Evolutionary conservation across 35 echinoderm and acorn worm genomes (phyloP), one percentile per base, ranked within the genome.

Genomic region (Heliocidaris tuberculata): DNA sequence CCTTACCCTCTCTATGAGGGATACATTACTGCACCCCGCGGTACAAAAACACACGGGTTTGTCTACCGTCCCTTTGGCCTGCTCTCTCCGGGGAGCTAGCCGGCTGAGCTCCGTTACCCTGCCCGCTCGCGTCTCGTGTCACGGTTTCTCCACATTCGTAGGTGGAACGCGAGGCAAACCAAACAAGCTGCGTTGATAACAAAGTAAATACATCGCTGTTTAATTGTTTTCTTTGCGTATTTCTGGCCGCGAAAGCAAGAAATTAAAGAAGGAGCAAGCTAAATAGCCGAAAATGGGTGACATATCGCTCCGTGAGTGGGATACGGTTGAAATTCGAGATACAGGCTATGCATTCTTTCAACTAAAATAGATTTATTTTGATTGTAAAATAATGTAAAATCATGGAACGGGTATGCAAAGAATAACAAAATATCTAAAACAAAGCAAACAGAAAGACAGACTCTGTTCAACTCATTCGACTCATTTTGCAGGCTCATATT

Each of bases 21-120:
- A 93, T 93, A 93, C 91, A 93, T 93, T 93, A 93, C 91, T n/a
- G 91, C 91, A 59, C 91, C 91, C 91, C 50, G 91, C 91, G 91
- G 91, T 93, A 93, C 91, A 93, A 93, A 93, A 93, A 93, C 91
- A 93, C 91, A n/a, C 48, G 13, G 48, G 91, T 93, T 93, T 93
- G 91, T 93, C 91, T 93, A 31, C 31, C 48, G 91, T 59, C 50
- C 48, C 50, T 52, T 93, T 59, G 91, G 91, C 91, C 91, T 30
- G 47, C 91, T 32, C 91, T 93, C 91, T 93, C 91, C 91, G 91
- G 91, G 91, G 91, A 93, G 91, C 91, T 52, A 31, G 91, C 47
- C 50, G 48, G 50, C 47, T 48, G 31, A 89, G 87, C 87, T 89
- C 31, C 15, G 87, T 32, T 89, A 48, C 31, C 31, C 31, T 89